A percentile compares a stretch with the other conserved stretches of the same genome.
These are phyloP conservation scores for Diorhabda elongata DNA, from an alignment of 1,140 invertebrate species.

Conservation along the genomic window DNA sequence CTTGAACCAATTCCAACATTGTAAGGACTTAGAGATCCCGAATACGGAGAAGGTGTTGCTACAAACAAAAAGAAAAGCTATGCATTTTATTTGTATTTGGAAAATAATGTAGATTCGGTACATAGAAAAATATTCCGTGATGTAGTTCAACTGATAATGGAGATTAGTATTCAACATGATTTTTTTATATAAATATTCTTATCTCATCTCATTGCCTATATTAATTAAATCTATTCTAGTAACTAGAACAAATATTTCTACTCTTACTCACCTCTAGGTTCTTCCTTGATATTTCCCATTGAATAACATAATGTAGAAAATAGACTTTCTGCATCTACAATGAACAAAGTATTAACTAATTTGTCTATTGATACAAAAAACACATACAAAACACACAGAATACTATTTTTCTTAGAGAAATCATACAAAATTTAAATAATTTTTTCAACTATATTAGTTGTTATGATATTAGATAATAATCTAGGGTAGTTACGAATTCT, in stretches of 20 bases:
- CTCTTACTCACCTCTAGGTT: slow-evolving; percentile 11
- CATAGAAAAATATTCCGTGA: neutral
- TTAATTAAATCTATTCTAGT: too few relatives aligned
- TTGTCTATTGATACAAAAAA: neutral
- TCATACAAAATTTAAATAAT: neutral
- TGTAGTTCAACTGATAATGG: neutral
- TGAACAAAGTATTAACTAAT: neutral
- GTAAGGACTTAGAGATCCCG: slow-evolving; percentile 11
- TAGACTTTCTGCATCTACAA: slow-evolving; percentile 1
- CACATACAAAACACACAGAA: neutral
- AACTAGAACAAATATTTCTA: too few relatives aligned
- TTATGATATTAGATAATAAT: too few relatives aligned
- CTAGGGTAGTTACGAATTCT: too few relatives aligned
- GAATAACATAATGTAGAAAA: neutral
- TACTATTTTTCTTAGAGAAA: neutral
- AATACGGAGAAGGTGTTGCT: slow-evolving; percentile 7
- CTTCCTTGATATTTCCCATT: slow-evolving; percentile 4
- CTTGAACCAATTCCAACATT: neutral
- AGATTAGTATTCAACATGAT: neutral
- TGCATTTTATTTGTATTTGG: neutral
- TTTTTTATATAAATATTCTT: neutral
- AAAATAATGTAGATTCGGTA: neutral
- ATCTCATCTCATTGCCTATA: neutral
- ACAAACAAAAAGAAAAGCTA: neutral
- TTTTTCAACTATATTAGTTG: too few relatives aligned